Base-by-base conservation (phyloP, 2,888 invertebrate genomes). In the Ormyrus rosae region DNA sequence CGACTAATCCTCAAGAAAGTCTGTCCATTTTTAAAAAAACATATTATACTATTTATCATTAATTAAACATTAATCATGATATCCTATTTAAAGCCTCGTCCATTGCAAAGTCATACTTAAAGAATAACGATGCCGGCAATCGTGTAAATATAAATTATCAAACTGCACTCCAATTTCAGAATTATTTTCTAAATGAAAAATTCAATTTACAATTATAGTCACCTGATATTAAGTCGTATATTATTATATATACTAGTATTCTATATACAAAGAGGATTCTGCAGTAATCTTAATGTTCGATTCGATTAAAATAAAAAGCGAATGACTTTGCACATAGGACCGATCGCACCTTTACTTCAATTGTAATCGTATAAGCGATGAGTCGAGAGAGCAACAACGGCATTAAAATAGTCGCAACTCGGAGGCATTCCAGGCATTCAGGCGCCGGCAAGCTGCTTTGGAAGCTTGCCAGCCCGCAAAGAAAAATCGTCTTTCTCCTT, bases 21-120 rank as follows among this genome's bases (percentile, higher is more conserved):
- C 78, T 78, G 78, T 68, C 72, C 78, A 68, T 64, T 63, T 73
- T 73, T 48, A 13, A 6, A 46, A 63, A 48, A 67, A 51, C n/a
- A 19, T 4, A 34, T 50, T 34, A 34, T 34, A 74, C 58, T 67
- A 67, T 74, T 74, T 65, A 74, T 67, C 51, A 51, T 61, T 50
- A 48, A 60, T 6, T 4, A 68, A 34, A 70, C 13, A 58, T 46
- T 48, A 13, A 58, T 70, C 46, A 60, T 34, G 34, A 70, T 60
- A 19, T 50, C 9, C 70, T 55, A 46, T n/a, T 48, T 58, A 6
- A 55, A 3, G 45, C 10, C 8, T 55, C 34, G 51, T 51, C 53
- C 53, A 68, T 45, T 68, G 68, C 68, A 68, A 68, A 68, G 53
- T 55, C 68, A 68, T 55, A 11, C 10, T 67, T 6, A 19, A 6